phyloP scores from a whole-genome alignment of 2,113 vertebrate genomes.

The Elachura formosa region DNA sequence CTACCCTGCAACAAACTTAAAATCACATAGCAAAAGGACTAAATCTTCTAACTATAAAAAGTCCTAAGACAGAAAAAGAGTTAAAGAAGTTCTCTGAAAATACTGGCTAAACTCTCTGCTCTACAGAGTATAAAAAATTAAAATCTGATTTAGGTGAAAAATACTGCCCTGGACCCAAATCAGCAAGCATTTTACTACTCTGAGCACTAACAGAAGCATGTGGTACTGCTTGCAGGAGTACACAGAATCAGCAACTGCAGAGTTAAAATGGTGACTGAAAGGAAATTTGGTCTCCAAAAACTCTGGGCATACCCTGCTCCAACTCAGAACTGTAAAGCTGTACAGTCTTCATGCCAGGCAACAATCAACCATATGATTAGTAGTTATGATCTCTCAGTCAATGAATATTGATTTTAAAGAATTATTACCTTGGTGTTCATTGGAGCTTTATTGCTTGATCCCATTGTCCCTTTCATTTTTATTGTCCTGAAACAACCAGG shows the following conservation, averaged over 20 bases:
- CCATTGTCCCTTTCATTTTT: neutral
- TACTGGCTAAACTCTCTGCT: neutral
- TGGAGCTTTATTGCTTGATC: neutral
- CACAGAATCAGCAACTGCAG: neutral
- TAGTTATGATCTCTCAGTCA: neutral
- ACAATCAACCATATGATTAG: neutral
- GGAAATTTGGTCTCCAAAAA: neutral
- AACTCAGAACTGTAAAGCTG: neutral
- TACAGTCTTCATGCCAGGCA: neutral
- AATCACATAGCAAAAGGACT: neutral
- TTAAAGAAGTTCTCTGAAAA: neutral
- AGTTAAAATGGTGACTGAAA: neutral
- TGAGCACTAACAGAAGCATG: neutral
- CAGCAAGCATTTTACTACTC: neutral
- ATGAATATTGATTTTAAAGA: neutral
- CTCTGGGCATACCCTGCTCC: neutral
- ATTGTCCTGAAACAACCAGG: neutral
- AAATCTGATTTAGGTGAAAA: neutral
- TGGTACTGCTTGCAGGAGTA: neutral
- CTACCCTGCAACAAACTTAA: neutral
- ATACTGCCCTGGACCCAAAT: neutral
- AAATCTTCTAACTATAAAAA: neutral
- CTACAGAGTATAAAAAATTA: neutral
- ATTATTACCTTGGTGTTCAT: neutral
- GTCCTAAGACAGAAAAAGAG: neutral